A percentile compares a stretch with the other conserved stretches of the same genome.
Conservation (phyloP, 2,888 invertebrate species). For the Pemphredon lugubris region DNA sequence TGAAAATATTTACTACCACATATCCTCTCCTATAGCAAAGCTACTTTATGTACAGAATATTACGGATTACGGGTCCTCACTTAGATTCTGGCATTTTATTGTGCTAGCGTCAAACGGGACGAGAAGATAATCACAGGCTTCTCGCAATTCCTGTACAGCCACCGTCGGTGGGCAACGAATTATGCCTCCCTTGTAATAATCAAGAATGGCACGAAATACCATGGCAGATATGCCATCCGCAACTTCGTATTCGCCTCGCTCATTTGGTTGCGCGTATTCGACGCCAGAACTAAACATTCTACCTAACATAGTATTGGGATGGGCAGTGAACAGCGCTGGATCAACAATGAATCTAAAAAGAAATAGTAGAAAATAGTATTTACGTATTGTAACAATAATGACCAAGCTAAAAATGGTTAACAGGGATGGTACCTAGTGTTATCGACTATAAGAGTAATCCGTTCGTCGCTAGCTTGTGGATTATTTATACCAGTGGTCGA, state of each 20-base stretch:
- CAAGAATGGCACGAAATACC: constrained; percentile 96
- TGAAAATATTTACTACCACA: neutral
- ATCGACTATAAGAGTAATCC: constrained; percentile 97
- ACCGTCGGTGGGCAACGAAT: constrained; percentile 98
- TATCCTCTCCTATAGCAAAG: too few species aligned
- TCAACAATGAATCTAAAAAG: constrained; percentile 90
- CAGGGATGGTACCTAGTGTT: constrained; percentile 86
- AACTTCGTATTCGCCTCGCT: constrained; percentile 97
- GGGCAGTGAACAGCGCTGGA: constrained; percentile 94
- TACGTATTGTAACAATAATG: neutral
- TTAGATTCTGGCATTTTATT: constrained; percentile 96
- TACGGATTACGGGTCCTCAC: constrained; percentile 84
- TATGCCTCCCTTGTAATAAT: constrained; percentile 95
- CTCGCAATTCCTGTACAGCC: constrained; percentile 96
- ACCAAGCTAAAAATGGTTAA: neutral
- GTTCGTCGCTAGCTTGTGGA: constrained; percentile 84
- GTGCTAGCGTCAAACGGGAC: constrained; percentile 98
- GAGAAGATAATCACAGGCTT: constrained; percentile 98
- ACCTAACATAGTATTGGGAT: constrained; percentile 99
- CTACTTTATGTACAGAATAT: too few species aligned
- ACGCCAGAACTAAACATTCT: constrained; percentile 97
- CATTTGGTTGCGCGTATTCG: constrained; percentile 96
- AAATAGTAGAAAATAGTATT: neutral
- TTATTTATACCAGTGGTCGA: constrained; percentile 81
- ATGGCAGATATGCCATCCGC: constrained; percentile 98